Evolutionary conservation across 2,888 invertebrate species (phyloP), one percentile per base, ranked within the genome.

Genomic region (Venusia cambrica): DNA sequence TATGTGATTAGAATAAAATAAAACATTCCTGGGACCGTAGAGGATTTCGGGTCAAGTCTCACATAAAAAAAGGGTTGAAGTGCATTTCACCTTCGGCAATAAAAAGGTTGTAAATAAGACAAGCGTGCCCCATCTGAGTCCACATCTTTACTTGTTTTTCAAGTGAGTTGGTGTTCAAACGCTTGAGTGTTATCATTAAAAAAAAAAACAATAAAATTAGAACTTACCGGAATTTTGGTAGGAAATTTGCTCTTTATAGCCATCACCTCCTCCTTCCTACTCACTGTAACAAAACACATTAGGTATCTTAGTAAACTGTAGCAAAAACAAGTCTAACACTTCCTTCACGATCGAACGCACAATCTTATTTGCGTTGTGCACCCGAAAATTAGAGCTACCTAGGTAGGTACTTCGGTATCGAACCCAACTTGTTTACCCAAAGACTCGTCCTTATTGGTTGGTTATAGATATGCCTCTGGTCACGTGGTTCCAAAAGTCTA

Each of bases 241-340:
- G 94, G 94, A 73, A 93, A 94, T 77, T 93, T 92, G 54, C 87
- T 89, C 68, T 92, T 89, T 40, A 95, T 93, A n/a, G 92, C 92
- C 70, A 91, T 89, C 3, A 93, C 93, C 81, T 94, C 94, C 70
- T 93, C 93, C 74, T 91, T 93, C 59, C 93, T 81, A 43, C 88
- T 89, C 46, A 90, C 93, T 92, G 85, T 51, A 85, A 83, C 47
- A 54, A 46, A 21, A 21, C 48, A 45, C 32, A 44, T 52, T 18
- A 30, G 26, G 28, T 32, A 39, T n/a, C 22, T 14, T 36, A 14
- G 10, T 25, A 27, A 16, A 26, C 14, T 25, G 6, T 22, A n/a
- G n/a, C n/a, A n/a, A n/a, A n/a, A n/a, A n/a, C 31, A 44, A 7
- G 18, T 17, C 26, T 30, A 42, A 5, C 26, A 24, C 6, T 26